phyloP scores from a whole-genome alignment of 2,888 invertebrate genomes.

The Aphodius granarius region DNA sequence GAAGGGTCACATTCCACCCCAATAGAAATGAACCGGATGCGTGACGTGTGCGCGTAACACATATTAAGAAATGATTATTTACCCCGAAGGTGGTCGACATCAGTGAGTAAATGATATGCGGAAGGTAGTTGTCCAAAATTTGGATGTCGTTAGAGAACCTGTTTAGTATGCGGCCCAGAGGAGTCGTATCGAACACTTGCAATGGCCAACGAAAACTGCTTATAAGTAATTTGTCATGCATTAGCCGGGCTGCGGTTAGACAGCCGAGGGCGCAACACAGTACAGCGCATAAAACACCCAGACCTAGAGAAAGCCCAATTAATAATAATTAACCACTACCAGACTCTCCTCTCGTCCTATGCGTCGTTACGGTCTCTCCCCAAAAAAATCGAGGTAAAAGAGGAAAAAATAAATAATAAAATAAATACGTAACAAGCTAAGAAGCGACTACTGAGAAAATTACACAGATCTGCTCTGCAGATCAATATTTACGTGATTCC shows the following conservation, averaged over 20 bases:
- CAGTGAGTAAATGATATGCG: conserved; percentile 47
- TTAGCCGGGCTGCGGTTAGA: conserved; percentile 49
- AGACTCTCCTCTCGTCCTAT: background rate
- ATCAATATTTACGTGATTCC: too few relatives aligned
- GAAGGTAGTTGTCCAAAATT: conserved; percentile 58
- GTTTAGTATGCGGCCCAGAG: conserved; percentile 64
- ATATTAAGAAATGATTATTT: conserved; percentile 37
- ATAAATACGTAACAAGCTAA: background rate
- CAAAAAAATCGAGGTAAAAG: background rate
- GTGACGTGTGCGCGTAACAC: background rate
- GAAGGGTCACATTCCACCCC: background rate
- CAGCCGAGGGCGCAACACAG: conserved; percentile 53
- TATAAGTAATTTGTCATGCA: conserved; percentile 56
- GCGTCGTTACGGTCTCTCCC: background rate
- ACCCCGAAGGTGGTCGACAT: conserved; percentile 55
- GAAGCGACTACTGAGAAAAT: background rate
- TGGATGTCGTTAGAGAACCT: conserved; percentile 63
- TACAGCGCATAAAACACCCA: conserved; percentile 50
- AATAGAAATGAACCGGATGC: background rate
- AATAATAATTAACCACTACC: background rate
- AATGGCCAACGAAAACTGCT: conserved; percentile 59
- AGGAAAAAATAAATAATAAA: background rate
- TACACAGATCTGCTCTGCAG: too few relatives aligned
- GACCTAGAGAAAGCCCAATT: conserved; percentile 38
- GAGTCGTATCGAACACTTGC: conserved; percentile 65